Evolutionary conservation across 2,888 invertebrate genomes (phyloP).

Genomic region (Hypsopygia costalis): DNA sequence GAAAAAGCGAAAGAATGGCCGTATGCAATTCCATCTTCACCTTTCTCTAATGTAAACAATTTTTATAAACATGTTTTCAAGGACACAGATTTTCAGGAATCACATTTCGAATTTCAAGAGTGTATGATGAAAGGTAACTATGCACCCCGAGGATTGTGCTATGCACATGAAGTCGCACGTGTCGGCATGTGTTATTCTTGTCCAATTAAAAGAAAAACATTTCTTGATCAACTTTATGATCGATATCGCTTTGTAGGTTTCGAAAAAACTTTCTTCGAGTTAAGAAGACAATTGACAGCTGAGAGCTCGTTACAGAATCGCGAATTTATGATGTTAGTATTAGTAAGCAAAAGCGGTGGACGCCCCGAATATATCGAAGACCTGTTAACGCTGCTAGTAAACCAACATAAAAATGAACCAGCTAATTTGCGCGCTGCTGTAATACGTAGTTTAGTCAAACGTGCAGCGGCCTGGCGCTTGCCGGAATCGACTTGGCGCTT

Average conservation of each 20-base stretch:
- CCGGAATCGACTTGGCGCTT: conserved; percentile 39
- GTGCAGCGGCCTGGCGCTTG: conserved; percentile 51
- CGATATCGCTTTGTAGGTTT: conserved; percentile 48
- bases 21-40: conserved; percentile 27
- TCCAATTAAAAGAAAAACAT: conserved; percentile 19
- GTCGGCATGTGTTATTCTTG: not conserved
- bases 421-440: conserved; percentile 46
- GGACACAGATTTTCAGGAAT: no score
- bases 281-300: conserved; percentile 36
- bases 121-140: no score
- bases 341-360: conserved; percentile 58
- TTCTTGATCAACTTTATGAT: conserved; percentile 47
- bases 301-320: conserved; percentile 42
- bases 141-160: no score
- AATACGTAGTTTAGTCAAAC: conserved; percentile 52
- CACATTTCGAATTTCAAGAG: conserved; percentile 24
- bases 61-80: conserved; percentile 25
- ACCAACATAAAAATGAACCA: conserved; percentile 46
- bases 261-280: conserved; percentile 40
- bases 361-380: conserved; percentile 33
- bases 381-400: conserved; percentile 36
- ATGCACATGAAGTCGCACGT: no score
- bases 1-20: conserved; percentile 33
- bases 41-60: conserved; percentile 6
- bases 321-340: conserved; percentile 51